phyloP scores from a whole-genome alignment of 2,888 invertebrate genomes.

The Caradrina kadenii region DNA sequence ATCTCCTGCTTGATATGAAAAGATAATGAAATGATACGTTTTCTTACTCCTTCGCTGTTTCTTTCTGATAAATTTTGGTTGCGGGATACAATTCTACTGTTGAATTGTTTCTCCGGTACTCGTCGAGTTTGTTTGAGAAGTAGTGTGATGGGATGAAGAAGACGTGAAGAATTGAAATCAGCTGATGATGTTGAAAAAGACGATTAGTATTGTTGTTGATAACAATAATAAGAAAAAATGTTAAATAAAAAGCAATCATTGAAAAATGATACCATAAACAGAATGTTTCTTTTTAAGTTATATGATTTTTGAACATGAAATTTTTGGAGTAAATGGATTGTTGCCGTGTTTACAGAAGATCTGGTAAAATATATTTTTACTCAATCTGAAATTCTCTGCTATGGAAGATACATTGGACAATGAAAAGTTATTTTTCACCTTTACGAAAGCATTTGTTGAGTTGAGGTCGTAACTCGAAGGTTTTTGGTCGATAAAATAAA shows the following conservation, averaged over 20 bases:
- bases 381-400: conserved; percentile 20
- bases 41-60: not conserved
- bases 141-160: no score
- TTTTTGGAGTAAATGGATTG: conserved; percentile 5
- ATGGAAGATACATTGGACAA: conserved; percentile 37
- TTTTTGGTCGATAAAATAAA: conserved; percentile 2
- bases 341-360: conserved; percentile 21
- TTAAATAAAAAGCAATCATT: no score
- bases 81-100: no score
- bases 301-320: not conserved
- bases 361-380: conserved; percentile 36
- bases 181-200: not conserved
- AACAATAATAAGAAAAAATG: no score
- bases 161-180: not conserved
- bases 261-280: not conserved
- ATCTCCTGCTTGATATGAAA: not conserved
- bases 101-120: no score
- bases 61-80: not conserved
- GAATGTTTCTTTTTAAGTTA: not conserved
- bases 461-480: conserved; percentile 7
- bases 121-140: no score
- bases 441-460: conserved; percentile 43
- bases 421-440: conserved; percentile 38
- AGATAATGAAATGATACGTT: not conserved
- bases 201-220: not conserved